These are phyloP conservation scores for Oryzias curvinotus DNA, from an alignment of 2,113 vertebrate species.

Conservation along the genomic window DNA sequence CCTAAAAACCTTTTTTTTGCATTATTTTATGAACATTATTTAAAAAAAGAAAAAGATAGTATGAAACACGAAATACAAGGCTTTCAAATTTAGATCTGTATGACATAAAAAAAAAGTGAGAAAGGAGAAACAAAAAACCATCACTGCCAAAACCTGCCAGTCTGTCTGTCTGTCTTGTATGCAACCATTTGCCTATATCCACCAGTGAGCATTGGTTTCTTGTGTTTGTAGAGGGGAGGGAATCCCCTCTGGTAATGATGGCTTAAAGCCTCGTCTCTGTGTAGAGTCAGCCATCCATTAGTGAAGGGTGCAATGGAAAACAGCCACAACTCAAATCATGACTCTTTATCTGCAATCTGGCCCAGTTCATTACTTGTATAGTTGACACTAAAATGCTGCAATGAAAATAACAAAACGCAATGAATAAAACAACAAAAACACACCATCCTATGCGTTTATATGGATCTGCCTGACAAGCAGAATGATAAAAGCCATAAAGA, in stretches of 20 bases:
- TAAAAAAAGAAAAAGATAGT: background rate
- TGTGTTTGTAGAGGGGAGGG: constrained; percentile 42
- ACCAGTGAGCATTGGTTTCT: constrained; percentile 28
- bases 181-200: constrained; percentile 58
- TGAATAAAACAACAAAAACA: constrained; percentile 12
- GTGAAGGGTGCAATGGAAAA: constrained; percentile 18
- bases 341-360: constrained; percentile 7
- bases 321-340: constrained; percentile 14
- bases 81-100: background rate
- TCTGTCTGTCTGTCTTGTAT: constrained; percentile 14
- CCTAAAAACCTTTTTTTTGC: too few relatives aligned
- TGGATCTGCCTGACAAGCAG: constrained; percentile 38
- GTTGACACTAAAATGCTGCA: constrained; percentile 1
- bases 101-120: background rate
- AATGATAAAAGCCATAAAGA: constrained; percentile 42
- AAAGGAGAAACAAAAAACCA: constrained; percentile 66
- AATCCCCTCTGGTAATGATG: constrained; percentile 69
- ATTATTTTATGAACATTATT: background rate
- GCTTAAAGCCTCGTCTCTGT: constrained; percentile 45
- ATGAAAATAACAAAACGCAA: background rate
- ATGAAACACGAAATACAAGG: background rate
- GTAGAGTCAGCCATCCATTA: constrained; percentile 61
- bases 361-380: background rate
- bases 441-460: constrained; percentile 33
- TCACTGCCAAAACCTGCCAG: constrained; percentile 33